A percentile compares a stretch with the other conserved stretches of the same genome.
Conservation (phyloP, 2,113 vertebrate genomes). For the Myrmecophaga tridactyla region DNA sequence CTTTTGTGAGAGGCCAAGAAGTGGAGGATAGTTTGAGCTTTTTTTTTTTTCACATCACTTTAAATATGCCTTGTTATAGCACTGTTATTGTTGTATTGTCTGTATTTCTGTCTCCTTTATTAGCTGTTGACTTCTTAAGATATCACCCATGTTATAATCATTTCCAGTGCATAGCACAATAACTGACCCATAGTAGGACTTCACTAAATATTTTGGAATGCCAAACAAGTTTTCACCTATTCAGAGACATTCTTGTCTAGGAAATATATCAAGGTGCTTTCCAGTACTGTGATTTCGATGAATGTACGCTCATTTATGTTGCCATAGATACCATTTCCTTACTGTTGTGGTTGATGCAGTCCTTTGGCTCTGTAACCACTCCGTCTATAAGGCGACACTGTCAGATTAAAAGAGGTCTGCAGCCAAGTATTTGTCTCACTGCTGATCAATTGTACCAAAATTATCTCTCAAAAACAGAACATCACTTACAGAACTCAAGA, state of each 20-base stretch:
- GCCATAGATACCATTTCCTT: conserved; percentile 48
- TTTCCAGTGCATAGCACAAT: neutral
- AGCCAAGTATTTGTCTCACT: neutral
- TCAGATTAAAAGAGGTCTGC: conserved; percentile 21
- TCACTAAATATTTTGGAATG: conserved; percentile 39
- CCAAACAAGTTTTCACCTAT: neutral
- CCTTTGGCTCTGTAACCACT: conserved; percentile 47
- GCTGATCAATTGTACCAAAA: conserved; percentile 8
- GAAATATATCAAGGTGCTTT: conserved; percentile 48
- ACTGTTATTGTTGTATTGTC: neutral
- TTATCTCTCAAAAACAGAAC: conserved; percentile 10
- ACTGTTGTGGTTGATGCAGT: neutral
- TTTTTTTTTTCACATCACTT: neutral
- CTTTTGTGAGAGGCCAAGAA: neutral
- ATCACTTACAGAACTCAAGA: conserved; percentile 19
- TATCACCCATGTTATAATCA: neutral
- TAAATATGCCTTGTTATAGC: no score
- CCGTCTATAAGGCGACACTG: neutral
- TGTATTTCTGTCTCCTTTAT: neutral
- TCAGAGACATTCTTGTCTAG: neutral
- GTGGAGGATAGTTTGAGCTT: neutral
- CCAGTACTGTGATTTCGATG: conserved; percentile 24
- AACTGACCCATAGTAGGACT: neutral
- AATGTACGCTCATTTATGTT: conserved; percentile 28
- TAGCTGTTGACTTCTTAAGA: neutral